Conservation (phyloP, 2,113 vertebrate genomes). For the Hylia prasina region DNA sequence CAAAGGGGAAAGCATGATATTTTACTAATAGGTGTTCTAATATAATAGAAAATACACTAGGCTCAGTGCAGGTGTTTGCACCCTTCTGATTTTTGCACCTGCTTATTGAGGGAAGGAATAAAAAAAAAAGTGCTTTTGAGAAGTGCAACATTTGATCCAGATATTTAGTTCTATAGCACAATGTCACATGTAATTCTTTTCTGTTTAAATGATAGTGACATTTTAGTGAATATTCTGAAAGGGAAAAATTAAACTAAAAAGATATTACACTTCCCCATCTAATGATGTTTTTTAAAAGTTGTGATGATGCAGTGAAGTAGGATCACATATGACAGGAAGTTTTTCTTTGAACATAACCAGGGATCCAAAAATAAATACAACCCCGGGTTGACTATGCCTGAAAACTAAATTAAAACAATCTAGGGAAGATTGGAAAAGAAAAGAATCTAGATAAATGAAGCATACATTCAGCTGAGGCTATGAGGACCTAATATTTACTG, state of each 20-base stretch:
- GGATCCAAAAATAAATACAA: not conserved
- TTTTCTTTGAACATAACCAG: conserved; percentile 1
- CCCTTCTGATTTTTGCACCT: not conserved
- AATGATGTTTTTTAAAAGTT: conserved; percentile 12
- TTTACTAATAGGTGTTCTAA: conserved; percentile 28
- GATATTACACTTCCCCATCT: not conserved
- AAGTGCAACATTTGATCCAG: not conserved
- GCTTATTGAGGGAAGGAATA: not conserved
- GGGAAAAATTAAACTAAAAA: conserved; percentile 1
- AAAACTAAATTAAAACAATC: conserved; percentile 45
- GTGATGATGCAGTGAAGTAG: not conserved
- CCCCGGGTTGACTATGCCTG: not conserved
- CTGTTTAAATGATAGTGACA: not conserved
- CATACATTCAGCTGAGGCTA: not conserved
- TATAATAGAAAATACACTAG: conserved; percentile 18
- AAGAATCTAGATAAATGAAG: not conserved
- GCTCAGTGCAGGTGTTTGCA: not conserved
- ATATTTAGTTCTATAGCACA: not conserved
- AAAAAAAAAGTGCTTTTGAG: not conserved
- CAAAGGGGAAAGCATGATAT: conserved; percentile 6
- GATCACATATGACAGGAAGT: conserved; percentile 22
- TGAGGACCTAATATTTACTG: not conserved
- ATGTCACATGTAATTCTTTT: not conserved
- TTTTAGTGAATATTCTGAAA: conserved; percentile 8
- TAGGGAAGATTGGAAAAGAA: not conserved